Evolutionary conservation across 2,888 invertebrate genomes (phyloP), one percentile per base, ranked within the genome.

Genomic region (Nephrocerus scutellatus): DNA sequence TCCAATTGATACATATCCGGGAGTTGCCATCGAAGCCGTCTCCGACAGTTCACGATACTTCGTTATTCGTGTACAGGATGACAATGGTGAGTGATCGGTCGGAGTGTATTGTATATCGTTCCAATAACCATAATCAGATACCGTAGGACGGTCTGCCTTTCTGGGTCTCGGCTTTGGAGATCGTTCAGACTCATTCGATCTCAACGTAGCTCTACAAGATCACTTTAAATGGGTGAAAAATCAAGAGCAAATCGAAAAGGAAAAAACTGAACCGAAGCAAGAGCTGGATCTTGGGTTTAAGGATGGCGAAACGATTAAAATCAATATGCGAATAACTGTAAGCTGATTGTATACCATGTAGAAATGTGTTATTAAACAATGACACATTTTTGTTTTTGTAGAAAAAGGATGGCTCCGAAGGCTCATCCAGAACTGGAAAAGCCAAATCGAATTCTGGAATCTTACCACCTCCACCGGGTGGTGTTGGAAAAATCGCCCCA

Each of bases 281-380:
- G 84, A 90, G 55, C 72, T 98, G 26, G 96, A 98, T 74, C 76
- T 98, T 37, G 87, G 95, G 32, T 97, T 99, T 66, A 99, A 99
- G 63, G 97, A 97, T 61, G 98, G 98, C 14, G 93, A 99, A 74
- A 99, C 97, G 2, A 98, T 99, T 51, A 97, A 93, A 73, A 95
- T 98, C 44, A 98, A 96, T 63, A 91, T 98, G 86, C 89, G 91
- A 72, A 91, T 92, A 50, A 88, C 90, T 48, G 90, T 90, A 73
- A 68, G 72, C 58, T n/a, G 6, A 9, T 14, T 16, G n/a, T n/a
- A n/a, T n/a, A n/a, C n/a, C n/a, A n/a, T n/a, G n/a, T n/a, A n/a
- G n/a, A n/a, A n/a, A n/a, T n/a, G n/a, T n/a, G n/a, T n/a, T n/a
- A n/a, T n/a, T n/a, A n/a, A n/a, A n/a, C n/a, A 9, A 31, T 37